A percentile compares a stretch with the other conserved stretches of the same genome.
phyloP scores from a whole-genome alignment of 1,140 invertebrate genomes.

The Heliothis virescens region DNA sequence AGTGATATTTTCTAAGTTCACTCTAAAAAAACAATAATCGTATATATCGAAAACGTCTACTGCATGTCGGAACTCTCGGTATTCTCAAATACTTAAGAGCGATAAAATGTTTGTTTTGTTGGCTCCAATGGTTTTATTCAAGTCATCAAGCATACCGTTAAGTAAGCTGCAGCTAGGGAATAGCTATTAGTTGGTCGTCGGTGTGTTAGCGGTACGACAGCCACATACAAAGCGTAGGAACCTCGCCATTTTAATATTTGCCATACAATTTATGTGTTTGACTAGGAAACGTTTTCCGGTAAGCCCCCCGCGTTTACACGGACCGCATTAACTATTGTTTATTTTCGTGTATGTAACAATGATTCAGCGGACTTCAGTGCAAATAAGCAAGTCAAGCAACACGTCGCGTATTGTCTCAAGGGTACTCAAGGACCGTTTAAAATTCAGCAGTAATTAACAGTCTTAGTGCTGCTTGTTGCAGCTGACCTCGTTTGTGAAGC shows the following conservation, averaged over 20 bases:
- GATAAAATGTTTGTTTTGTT: conserved; percentile 71
- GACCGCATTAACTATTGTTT: conserved; percentile 53
- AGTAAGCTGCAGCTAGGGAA: conserved; percentile 70
- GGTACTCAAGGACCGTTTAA: conserved; percentile 54
- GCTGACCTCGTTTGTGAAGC: conserved; percentile 65
- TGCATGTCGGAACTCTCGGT: conserved; percentile 50
- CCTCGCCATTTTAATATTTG: conserved; percentile 73
- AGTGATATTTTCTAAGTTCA: conserved; percentile 8
- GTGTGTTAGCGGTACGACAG: conserved; percentile 61
- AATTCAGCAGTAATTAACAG: conserved; percentile 58
- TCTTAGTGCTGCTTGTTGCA: conserved; percentile 51
- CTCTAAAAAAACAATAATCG: conserved; percentile 25
- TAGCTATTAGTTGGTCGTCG: conserved; percentile 65
- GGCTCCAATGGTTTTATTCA: conserved; percentile 74
- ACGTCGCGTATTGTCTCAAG: conserved; percentile 36
- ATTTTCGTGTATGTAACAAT: conserved; percentile 47
- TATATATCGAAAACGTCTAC: not conserved
- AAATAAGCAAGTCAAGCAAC: conserved; percentile 41
- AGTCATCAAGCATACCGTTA: conserved; percentile 77
- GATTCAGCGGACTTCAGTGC: conserved; percentile 35
- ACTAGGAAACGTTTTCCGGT: conserved; percentile 73
- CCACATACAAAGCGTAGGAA: conserved; percentile 69
- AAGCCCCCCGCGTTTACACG: conserved; percentile 59
- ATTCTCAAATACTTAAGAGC: conserved; percentile 67
- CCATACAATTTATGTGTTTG: conserved; percentile 79